These are phyloP conservation scores for Piscicola geometra DNA, from an alignment of 2,888 invertebrate genomes.

Conservation along the genomic window DNA sequence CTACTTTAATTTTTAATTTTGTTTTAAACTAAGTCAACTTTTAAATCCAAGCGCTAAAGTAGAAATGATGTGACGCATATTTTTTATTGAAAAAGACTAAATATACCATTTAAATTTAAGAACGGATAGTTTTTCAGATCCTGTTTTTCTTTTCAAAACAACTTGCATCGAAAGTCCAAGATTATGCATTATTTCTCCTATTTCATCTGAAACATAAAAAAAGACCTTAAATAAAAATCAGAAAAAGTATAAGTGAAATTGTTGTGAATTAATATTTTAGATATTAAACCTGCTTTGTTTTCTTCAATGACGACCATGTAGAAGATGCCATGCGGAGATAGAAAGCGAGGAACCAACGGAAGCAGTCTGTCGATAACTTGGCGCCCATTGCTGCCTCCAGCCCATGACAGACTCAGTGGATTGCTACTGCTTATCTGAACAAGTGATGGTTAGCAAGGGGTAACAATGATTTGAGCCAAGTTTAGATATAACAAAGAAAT, in stretches of 20 bases:
- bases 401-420: slow-evolving; percentile 57
- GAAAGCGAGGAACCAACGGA: slow-evolving; percentile 64
- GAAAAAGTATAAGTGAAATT: not conserved
- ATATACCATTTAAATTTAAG: slow-evolving; percentile 69
- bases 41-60: too few relatives aligned
- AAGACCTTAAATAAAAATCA: slow-evolving; percentile 14
- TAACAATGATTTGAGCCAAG: too few relatives aligned
- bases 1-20: too few relatives aligned
- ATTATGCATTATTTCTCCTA: slow-evolving; percentile 62
- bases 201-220: slow-evolving; percentile 37
- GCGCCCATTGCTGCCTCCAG: slow-evolving; percentile 60
- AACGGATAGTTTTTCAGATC: slow-evolving; percentile 80
- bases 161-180: slow-evolving; percentile 63
- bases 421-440: slow-evolving; percentile 49
- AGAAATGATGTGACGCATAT: not conserved
- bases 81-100: too few relatives aligned
- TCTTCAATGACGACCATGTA: slow-evolving; percentile 83
- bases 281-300: slow-evolving; percentile 60
- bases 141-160: slow-evolving; percentile 71
- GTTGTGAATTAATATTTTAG: not conserved
- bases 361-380: slow-evolving; percentile 70
- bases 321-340: slow-evolving; percentile 73
- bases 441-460: not conserved
- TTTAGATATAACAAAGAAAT: too few relatives aligned
- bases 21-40: too few relatives aligned